Evolutionary conservation across 2,797 vertebrate genomes (phyloP), one percentile per base, ranked within the genome.

Genomic region (Merluccius polli): DNA sequence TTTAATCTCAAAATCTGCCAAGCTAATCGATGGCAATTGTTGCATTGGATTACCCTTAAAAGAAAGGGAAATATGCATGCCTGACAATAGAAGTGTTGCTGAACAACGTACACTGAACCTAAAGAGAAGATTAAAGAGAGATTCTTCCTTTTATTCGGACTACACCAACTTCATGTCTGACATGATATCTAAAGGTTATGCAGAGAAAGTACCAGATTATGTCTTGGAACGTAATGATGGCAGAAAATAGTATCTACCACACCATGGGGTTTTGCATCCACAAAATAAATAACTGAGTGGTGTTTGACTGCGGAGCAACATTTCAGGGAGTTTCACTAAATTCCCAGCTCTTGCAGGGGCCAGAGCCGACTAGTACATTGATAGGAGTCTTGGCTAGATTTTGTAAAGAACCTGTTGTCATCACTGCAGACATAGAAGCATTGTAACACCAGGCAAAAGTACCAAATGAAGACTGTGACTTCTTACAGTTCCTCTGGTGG

Each of bases 401-500:
- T 15, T 1, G 36, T 8, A 41, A 79, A 59, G 41, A 77, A 11
- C 44, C 33, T 31, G 27, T 76, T 32, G 71, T 65, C 15, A 32
- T 79, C 0, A 38, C 65, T 33, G 72, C 73, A 9, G 79, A 83
- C 18, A 73, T 75, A 0, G 68, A 81, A 21, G 70, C 63, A 3
- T 79, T 81, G 73, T 84, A 77, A 18, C 48, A 73, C 35, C 79
- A 79, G 33, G 82, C 79, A 7, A 71, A 30, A 52, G 73, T 82
- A 5, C 52, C 75, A 24, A 27, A 24, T 21, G 59, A 78, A 44
- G 75, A 81, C 48, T 9, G 68, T 11, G 73, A 78, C 44, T 36
- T 71, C 10, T 65, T 80, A 18, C 6, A 63, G 7, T 82, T 82
- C 32, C 36, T 79, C 6, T 78, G 78, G 65, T 80, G 73, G 75